Conservation (phyloP, 2,888 invertebrate species). For the Mechanitis mazaeus region DNA sequence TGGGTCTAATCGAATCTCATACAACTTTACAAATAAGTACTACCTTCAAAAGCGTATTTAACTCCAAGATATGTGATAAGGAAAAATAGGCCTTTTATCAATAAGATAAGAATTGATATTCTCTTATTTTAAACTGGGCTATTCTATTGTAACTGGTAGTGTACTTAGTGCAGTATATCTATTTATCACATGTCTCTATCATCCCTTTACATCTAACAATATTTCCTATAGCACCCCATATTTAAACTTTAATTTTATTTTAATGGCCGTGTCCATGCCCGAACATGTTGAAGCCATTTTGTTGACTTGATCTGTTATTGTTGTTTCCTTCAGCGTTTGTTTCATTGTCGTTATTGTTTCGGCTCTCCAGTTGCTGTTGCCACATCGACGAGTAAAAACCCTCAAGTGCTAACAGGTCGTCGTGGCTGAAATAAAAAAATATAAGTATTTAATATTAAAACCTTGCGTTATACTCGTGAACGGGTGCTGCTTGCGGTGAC, state of each 20-base stretch:
- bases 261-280: constrained; percentile 43
- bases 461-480: too few species aligned
- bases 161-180: too few species aligned
- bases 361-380: constrained; percentile 87
- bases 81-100: too few species aligned
- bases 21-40: too few species aligned
- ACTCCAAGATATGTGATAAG: background rate
- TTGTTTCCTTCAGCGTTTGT: constrained; percentile 36
- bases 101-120: too few species aligned
- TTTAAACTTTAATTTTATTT: background rate
- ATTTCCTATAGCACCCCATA: constrained; percentile 15
- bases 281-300: constrained; percentile 34
- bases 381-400: constrained; percentile 95
- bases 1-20: too few species aligned
- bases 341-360: constrained; percentile 47
- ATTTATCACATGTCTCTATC: constrained; percentile 6
- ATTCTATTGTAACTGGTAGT: too few species aligned
- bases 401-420: constrained; percentile 79
- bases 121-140: too few species aligned
- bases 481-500: too few species aligned
- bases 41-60: constrained; percentile 5
- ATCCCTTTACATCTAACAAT: constrained; percentile 8
- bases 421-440: constrained; percentile 77
- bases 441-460: constrained; percentile 66
- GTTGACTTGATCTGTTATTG: constrained; percentile 30